Evolutionary conservation across 2,888 invertebrate species (phyloP).

Genomic region (Luperina nickerlii): DNA sequence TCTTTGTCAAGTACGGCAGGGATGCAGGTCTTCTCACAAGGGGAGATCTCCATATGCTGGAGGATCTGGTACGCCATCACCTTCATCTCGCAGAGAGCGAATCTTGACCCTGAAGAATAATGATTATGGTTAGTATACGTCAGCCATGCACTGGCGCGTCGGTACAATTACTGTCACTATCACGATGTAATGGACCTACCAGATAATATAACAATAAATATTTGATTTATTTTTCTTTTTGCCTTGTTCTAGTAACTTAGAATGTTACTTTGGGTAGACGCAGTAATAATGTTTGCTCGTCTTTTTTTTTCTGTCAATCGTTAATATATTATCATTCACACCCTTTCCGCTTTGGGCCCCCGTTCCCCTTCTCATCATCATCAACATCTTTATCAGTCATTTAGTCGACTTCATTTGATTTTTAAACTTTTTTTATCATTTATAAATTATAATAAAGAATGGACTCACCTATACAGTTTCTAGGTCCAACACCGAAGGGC

Average conservation of each 20-base stretch:
- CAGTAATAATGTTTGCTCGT: background rate
- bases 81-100: conserved; percentile 82
- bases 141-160: background rate
- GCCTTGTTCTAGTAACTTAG: background rate
- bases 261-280: background rate
- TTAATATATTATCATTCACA: background rate
- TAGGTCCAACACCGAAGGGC: conserved; percentile 90
- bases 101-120: conserved; percentile 71
- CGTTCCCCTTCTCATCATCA: background rate
- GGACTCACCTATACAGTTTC: conserved; percentile 88
- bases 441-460: background rate
- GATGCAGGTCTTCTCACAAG: conserved; percentile 72
- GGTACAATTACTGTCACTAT: background rate
- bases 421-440: no score
- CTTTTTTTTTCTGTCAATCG: background rate
- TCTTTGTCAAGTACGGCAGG: conserved; percentile 68
- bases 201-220: no score
- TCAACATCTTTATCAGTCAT: background rate
- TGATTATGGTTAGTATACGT: background rate
- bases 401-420: background rate
- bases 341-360: background rate
- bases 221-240: background rate
- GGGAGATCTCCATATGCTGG: conserved; percentile 72
- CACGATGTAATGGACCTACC: background rate
- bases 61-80: conserved; percentile 79